phyloP scores from a whole-genome alignment of 2,888 invertebrate species.

The Anthophora plumipes region DNA sequence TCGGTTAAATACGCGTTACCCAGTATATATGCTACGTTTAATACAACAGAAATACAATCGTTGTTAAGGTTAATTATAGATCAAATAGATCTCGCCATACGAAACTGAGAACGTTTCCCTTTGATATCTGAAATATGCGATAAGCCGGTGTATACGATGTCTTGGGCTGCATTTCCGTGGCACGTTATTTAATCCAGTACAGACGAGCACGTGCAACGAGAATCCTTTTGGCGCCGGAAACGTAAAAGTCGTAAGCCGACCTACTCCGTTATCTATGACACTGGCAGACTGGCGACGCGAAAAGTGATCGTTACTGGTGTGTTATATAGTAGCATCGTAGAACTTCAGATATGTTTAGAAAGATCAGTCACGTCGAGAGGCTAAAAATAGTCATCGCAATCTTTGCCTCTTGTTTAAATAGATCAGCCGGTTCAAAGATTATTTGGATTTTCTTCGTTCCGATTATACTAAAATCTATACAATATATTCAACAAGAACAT shows the following conservation, averaged over 20 bases:
- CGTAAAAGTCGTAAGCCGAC: slow-evolving; percentile 41
- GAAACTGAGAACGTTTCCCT: not conserved
- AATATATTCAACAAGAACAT: not conserved
- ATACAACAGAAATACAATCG: not conserved
- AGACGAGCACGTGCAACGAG: slow-evolving; percentile 26
- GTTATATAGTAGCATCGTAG: slow-evolving; percentile 4
- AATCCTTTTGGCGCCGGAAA: slow-evolving; percentile 58
- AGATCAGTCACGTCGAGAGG: not conserved
- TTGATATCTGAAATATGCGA: not conserved
- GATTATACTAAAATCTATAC: no score
- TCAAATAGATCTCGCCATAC: no score
- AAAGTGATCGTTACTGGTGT: slow-evolving; percentile 29
- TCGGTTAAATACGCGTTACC: no score
- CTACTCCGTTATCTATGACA: slow-evolving; percentile 43
- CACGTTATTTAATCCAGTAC: slow-evolving; percentile 13
- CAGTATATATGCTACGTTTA: no score
- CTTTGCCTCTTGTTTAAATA: not conserved
- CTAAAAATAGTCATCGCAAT: slow-evolving; percentile 13
- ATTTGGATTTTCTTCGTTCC: not conserved
- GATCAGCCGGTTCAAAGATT: not conserved
- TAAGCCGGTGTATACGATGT: not conserved
- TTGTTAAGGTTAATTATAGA: no score
- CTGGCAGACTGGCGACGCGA: slow-evolving; percentile 37
- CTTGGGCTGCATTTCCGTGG: not conserved
- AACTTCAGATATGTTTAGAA: slow-evolving; percentile 28